A percentile compares a stretch with the other conserved stretches of the same genome.
phyloP scores from a whole-genome alignment of 2,888 invertebrate species.

The Melipona beecheii region DNA sequence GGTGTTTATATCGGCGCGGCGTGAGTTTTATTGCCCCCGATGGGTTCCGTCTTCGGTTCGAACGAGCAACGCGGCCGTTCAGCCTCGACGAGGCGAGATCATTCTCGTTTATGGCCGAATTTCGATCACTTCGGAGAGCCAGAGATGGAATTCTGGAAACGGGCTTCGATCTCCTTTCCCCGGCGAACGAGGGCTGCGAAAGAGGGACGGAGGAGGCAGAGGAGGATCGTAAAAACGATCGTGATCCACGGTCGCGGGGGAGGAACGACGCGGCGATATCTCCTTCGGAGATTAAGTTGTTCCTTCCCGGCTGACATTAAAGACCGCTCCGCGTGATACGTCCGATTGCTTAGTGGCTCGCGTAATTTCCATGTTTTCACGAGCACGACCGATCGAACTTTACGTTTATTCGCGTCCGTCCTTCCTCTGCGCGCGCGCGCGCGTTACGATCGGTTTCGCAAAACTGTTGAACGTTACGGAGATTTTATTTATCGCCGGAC shows the following conservation, averaged over 20 bases:
- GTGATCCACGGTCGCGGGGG: slow-evolving; percentile 33
- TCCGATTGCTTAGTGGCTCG: slow-evolving; percentile 64
- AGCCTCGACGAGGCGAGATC: slow-evolving; percentile 64
- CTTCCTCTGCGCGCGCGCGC: not conserved
- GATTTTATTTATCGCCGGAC: slow-evolving; percentile 35
- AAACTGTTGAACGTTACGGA: slow-evolving; percentile 2
- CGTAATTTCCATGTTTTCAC: slow-evolving; percentile 61
- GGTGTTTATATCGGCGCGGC: slow-evolving; percentile 66
- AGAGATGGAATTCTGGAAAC: slow-evolving; percentile 65
- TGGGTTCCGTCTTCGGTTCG: slow-evolving; percentile 48
- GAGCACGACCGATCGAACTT: slow-evolving; percentile 49
- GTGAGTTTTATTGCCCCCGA: slow-evolving; percentile 70
- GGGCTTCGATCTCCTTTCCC: not conserved
- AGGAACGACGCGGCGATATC: slow-evolving; percentile 49
- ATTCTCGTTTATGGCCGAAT: slow-evolving; percentile 73
- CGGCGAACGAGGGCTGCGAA: too few species aligned
- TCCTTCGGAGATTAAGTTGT: slow-evolving; percentile 65
- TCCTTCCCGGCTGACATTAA: slow-evolving; percentile 62
- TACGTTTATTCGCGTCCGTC: slow-evolving; percentile 40
- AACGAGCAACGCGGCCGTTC: slow-evolving; percentile 51
- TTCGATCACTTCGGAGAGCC: slow-evolving; percentile 54
- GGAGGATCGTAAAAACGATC: slow-evolving; percentile 48
- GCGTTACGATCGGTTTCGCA: slow-evolving; percentile 1
- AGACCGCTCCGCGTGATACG: slow-evolving; percentile 52
- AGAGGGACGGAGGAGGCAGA: not conserved